Evolutionary conservation across 1,140 invertebrate genomes (phyloP).

Genomic region (Rhagoletis pomonella): DNA sequence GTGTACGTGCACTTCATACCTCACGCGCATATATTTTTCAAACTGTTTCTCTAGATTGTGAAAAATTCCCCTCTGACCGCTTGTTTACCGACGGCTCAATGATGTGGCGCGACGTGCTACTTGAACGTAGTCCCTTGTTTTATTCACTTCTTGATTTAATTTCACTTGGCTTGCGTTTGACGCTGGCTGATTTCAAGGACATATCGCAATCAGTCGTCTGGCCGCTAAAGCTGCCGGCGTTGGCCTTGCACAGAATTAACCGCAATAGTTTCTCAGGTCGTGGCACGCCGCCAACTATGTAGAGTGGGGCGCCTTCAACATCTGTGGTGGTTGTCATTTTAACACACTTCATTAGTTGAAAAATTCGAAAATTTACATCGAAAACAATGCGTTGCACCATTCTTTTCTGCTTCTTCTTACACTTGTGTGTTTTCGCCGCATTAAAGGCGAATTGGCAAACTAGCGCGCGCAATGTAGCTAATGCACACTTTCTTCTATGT

Average conservation of each 20-base stretch:
- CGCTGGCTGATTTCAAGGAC: conserved; percentile 14
- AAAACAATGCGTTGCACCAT: conserved; percentile 1
- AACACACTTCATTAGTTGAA: conserved; percentile 73
- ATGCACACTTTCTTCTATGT: not conserved
- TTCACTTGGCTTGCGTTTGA: not conserved
- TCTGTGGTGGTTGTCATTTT: conserved; percentile 67
- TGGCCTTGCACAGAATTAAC: not conserved
- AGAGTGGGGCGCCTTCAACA: not conserved
- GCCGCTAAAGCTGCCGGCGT: not conserved
- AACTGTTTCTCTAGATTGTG: not conserved
- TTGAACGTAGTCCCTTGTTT: not conserved
- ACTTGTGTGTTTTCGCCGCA: conserved; percentile 16
- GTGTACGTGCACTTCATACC: not conserved
- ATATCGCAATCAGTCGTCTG: not conserved
- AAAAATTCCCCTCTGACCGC: not conserved
- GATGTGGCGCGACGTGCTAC: not conserved
- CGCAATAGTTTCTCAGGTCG: not conserved
- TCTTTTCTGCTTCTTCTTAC: not conserved
- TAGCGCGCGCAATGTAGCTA: not conserved
- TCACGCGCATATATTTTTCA: not conserved
- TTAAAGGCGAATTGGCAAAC: not conserved
- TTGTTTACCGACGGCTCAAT: not conserved
- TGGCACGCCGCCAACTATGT: not conserved
- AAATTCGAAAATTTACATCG: conserved; percentile 59
- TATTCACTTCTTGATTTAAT: not conserved